phyloP scores from a whole-genome alignment of 2,113 vertebrate genomes.

The Archilochus colubris region DNA sequence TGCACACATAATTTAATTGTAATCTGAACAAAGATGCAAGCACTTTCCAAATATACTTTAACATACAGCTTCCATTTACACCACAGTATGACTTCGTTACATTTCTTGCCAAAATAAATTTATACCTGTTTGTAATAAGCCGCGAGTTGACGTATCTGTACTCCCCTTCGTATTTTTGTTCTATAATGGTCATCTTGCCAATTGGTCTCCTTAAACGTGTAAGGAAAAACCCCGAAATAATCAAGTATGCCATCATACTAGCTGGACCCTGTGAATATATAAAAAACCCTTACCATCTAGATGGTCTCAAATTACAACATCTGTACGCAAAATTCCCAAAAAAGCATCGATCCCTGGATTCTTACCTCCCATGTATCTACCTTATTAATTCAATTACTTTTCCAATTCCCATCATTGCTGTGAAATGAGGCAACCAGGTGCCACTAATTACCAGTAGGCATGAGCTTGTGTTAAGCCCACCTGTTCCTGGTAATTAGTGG shows the following conservation, averaged over 20 bases:
- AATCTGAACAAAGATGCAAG: neutral
- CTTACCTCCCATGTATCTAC: neutral
- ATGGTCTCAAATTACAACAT: neutral
- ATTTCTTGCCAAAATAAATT: neutral
- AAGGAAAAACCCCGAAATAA: slow-evolving; percentile 94
- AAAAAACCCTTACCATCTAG: neutral
- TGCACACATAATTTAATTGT: neutral
- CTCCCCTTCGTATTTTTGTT: slow-evolving; percentile 96
- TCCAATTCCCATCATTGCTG: neutral
- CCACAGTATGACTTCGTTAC: neutral
- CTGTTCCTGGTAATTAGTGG: too few species aligned
- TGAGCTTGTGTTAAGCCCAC: too few species aligned
- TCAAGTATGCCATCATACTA: slow-evolving; percentile 93
- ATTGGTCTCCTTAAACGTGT: slow-evolving; percentile 93
- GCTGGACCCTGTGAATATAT: slow-evolving; percentile 84
- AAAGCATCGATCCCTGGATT: neutral
- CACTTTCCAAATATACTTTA: neutral
- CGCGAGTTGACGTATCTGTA: slow-evolving; percentile 97
- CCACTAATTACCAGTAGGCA: too few species aligned
- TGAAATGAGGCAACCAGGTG: too few species aligned
- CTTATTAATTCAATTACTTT: neutral
- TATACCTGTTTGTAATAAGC: slow-evolving; percentile 96
- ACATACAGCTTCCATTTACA: neutral
- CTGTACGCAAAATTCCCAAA: neutral
- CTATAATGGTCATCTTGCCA: slow-evolving; percentile 93